A percentile compares a stretch with the other conserved stretches of the same genome.
Evolutionary conservation across 2,113 vertebrate species (phyloP).

Genomic region (Pachyramphus minor): DNA sequence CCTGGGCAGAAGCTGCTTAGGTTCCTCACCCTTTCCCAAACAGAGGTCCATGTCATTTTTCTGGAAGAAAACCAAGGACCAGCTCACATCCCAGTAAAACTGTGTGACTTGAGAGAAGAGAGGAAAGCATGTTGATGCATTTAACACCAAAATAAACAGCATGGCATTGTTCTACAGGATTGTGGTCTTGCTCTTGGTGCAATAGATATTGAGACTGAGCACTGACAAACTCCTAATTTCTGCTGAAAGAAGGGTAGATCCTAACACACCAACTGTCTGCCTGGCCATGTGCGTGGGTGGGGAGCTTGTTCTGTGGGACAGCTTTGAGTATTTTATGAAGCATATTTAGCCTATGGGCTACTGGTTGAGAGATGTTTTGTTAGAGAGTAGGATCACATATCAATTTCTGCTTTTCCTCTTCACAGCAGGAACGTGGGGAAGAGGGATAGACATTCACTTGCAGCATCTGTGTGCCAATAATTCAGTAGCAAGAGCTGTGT

Average conservation of each 20-base stretch:
- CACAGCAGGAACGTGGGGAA: neutral
- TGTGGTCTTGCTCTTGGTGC: neutral
- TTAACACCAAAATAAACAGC: neutral
- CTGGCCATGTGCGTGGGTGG: fast-evolving
- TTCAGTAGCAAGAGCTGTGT: neutral
- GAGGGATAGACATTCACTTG: neutral
- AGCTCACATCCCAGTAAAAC: neutral
- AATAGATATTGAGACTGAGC: neutral
- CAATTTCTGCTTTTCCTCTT: neutral
- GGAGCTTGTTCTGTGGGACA: neutral
- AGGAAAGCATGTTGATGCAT: neutral
- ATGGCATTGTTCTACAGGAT: neutral
- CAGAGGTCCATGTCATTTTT: neutral
- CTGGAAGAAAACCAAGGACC: neutral
- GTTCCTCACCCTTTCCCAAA: neutral
- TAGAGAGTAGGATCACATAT: neutral
- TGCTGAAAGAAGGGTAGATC: too few species aligned
- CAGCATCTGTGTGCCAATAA: fast-evolving
- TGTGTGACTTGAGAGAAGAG: neutral
- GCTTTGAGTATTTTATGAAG: neutral
- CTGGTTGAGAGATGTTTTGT: neutral
- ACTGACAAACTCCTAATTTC: neutral
- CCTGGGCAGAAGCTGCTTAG: neutral
- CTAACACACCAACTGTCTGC: neutral
- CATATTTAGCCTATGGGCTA: neutral